phyloP scores from a whole-genome alignment of 2,113 vertebrate genomes.

The Nyctibius bracteatus region DNA sequence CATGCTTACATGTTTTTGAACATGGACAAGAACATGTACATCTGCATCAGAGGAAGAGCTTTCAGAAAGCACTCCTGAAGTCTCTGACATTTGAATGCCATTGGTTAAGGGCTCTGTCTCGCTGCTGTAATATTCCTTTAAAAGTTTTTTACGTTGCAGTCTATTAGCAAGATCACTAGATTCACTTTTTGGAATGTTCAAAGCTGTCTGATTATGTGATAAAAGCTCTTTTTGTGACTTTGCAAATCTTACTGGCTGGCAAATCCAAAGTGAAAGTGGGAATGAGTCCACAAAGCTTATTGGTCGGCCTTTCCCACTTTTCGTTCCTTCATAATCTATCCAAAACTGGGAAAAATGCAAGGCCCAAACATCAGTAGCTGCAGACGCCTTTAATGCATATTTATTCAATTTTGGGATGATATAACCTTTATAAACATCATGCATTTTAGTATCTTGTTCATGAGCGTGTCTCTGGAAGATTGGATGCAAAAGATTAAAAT shows the following conservation, averaged over 20 bases:
- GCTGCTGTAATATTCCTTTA: conserved; percentile 90
- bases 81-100: conserved; percentile 76
- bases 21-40: conserved; percentile 85
- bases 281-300: conserved; percentile 93
- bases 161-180: conserved; percentile 82
- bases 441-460: conserved; percentile 92
- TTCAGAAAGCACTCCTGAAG: conserved; percentile 52
- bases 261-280: conserved; percentile 91
- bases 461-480: conserved; percentile 94
- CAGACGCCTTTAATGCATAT: conserved; percentile 84
- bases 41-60: conserved; percentile 75
- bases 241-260: conserved; percentile 84
- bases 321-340: conserved; percentile 92
- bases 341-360: conserved; percentile 96
- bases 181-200: conserved; percentile 78
- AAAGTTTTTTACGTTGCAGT: conserved; percentile 85
- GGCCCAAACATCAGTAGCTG: conserved; percentile 91
- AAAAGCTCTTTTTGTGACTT: conserved; percentile 79
- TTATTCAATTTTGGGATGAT: conserved; percentile 80
- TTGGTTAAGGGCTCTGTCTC: conserved; percentile 69
- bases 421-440: conserved; percentile 90
- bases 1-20: conserved; percentile 88
- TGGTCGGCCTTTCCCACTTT: conserved; percentile 86
- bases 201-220: background rate
- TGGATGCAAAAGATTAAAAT: conserved; percentile 85